Percentiles rank a stretch among this genome's conserved stretches.
Evolutionary conservation across 1,140 invertebrate genomes (phyloP).

Genomic region (Ostrea edulis): DNA sequence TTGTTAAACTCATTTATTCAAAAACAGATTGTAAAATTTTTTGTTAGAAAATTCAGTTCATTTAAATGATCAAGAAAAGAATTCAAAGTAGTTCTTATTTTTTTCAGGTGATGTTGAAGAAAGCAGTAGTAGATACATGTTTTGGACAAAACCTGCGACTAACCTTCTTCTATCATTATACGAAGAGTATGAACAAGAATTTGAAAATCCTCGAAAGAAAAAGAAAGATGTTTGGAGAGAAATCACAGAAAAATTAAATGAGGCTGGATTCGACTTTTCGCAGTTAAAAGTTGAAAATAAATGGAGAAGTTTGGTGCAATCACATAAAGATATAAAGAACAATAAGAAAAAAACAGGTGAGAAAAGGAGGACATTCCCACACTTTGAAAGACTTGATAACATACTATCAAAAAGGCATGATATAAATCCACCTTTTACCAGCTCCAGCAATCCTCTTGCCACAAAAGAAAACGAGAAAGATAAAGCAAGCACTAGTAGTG

Average conservation of each 20-base stretch:
- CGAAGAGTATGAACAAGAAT: not conserved
- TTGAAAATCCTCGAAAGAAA: slow-evolving; percentile 6
- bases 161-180: not conserved
- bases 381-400: not conserved
- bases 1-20: slow-evolving; percentile 1
- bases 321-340: not conserved
- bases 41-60: not conserved
- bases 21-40: too few species aligned
- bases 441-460: not conserved
- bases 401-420: not conserved
- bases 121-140: not conserved
- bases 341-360: slow-evolving; percentile 15
- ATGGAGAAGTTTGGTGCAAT: not conserved
- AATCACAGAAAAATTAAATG: slow-evolving; percentile 3
- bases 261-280: not conserved
- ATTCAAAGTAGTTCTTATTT: not conserved
- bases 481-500: slow-evolving; percentile 13
- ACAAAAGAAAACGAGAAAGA: not conserved
- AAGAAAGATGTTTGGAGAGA: not conserved
- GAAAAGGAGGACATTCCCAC: not conserved
- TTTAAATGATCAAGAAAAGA: too few species aligned
- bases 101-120: slow-evolving; percentile 17
- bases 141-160: not conserved
- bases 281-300: slow-evolving; percentile 9
- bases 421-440: not conserved